Conservation (phyloP, 2,888 invertebrate species). For the Pachydiplax longipennis region DNA sequence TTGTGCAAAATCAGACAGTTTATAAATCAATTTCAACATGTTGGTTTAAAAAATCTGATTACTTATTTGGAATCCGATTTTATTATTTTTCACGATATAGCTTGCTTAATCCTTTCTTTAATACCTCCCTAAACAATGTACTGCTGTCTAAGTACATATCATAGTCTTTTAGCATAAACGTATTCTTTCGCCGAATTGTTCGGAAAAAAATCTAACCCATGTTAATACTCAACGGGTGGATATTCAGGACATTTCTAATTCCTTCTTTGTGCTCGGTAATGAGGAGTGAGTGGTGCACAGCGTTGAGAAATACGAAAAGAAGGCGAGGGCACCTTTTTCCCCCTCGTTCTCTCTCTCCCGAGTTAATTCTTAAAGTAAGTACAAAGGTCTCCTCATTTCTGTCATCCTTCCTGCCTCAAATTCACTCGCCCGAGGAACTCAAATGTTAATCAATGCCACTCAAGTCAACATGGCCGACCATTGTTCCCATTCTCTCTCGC, state of each 20-base stretch:
- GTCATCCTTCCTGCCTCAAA: background rate
- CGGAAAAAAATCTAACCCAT: too few species aligned
- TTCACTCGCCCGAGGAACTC: background rate
- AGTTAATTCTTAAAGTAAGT: background rate
- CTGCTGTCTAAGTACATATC: too few species aligned
- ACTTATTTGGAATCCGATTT: too few species aligned
- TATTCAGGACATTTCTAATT: background rate
- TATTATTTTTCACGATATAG: too few species aligned
- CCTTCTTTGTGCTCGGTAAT: background rate
- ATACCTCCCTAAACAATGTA: too few species aligned
- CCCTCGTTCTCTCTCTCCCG: background rate
- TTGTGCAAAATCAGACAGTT: too few species aligned
- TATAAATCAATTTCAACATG: too few species aligned
- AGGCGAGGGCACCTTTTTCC: background rate
- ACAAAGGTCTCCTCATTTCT: background rate
- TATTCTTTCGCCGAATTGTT: too few species aligned
- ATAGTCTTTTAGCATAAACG: too few species aligned
- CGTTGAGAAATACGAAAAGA: background rate
- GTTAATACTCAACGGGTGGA: background rate
- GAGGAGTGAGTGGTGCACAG: background rate
- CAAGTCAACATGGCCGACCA: background rate
- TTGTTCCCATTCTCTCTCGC: background rate
- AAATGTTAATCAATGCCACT: background rate
- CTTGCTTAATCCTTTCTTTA: too few species aligned
- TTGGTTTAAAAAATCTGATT: too few species aligned